Evolutionary conservation across 2,797 vertebrate species (phyloP).

Genomic region (Anas georgica): DNA sequence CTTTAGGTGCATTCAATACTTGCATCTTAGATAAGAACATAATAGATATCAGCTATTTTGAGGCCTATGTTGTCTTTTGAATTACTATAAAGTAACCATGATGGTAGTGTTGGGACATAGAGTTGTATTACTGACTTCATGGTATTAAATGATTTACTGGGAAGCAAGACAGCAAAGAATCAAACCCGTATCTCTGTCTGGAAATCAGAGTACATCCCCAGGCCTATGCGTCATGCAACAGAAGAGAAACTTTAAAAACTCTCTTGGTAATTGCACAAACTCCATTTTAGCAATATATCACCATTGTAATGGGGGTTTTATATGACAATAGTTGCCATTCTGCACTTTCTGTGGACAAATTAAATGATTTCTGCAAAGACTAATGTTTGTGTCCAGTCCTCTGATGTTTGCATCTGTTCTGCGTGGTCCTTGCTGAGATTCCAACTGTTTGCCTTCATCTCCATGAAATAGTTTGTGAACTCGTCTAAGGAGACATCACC

Average conservation of each 20-base stretch:
- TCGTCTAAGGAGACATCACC: not conserved
- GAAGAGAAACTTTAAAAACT: not conserved
- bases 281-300: accelerated
- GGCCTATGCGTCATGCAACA: not conserved
- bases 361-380: not conserved
- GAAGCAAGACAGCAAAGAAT: not conserved
- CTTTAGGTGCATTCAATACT: not conserved
- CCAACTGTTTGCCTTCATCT: not conserved
- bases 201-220: not conserved
- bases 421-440: not conserved
- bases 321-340: not conserved
- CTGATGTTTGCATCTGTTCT: not conserved
- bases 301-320: not conserved
- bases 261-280: not conserved
- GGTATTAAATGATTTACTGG: not conserved
- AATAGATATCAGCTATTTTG: not conserved
- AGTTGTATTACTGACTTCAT: not conserved
- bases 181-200: not conserved
- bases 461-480: not conserved
- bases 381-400: not conserved
- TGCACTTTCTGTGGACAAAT: not conserved
- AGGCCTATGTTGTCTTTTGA: not conserved
- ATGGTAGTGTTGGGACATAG: not conserved
- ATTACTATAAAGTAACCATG: not conserved
- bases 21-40: not conserved